Evolutionary conservation across 2,113 vertebrate genomes (phyloP), one percentile per base, ranked within the genome.

Genomic region (Brachyistius frenatus): DNA sequence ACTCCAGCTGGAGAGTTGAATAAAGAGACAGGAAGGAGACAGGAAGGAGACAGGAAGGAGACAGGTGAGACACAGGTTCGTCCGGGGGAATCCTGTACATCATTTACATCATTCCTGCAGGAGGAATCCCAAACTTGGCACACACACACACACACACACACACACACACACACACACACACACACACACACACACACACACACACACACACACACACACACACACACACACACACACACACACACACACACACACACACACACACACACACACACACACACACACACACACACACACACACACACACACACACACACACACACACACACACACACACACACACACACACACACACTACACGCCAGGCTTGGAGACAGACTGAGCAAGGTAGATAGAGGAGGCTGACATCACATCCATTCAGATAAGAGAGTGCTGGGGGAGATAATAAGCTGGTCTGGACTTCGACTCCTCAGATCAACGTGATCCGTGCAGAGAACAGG

Each of bases 361-460:
- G 0, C 49, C 65, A 56, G 53, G 65, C 53, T 66, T 65, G 6
- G 47, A 80, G 78, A 80, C 36, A 74, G 82, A 80, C 76, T 76
- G 82, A 76, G 64, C n/a, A 39, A 62, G 68, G 79, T 54, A 74
- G 67, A 83, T 78, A 79, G 78, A 84, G 67, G 31, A 80, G 73
- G 49, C 63, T 65, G 82, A 85, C 77, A 85, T 83, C 77, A 63
- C 79, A 83, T 67, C 60, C 76, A 78, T 70, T 86, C 53, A 82
- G 80, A 89, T 86, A 82, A 86, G 67, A 53, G 54, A 58, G 64
- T 11, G 36, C 77, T 66, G 64, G 16, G 54, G 82, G 65, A 87
- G 82, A 85, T 76, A 81, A 81, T 84, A 82, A 88, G 52, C 64
- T 35, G 3, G 54, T 36, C 50, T 15, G 68, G 66, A 62, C 78